phyloP scores from a whole-genome alignment of 35 echinoderm and acorn worm species.

The Apostichopus parvimensis region DNA sequence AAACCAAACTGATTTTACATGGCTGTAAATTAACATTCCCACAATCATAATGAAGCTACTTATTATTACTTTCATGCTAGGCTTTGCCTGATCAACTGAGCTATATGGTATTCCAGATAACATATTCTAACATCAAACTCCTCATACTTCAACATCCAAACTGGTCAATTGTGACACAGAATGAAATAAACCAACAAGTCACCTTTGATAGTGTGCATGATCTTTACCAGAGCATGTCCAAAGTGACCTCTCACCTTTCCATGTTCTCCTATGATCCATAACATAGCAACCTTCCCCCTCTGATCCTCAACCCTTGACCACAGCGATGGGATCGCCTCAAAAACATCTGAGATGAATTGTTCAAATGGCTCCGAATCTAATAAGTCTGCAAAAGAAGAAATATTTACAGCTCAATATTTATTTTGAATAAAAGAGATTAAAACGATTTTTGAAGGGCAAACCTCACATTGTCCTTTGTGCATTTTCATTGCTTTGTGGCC shows the following conservation, averaged over 20 bases:
- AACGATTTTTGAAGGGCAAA: not conserved
- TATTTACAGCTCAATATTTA: not conserved
- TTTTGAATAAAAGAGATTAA: not conserved
- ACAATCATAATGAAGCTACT: too few species aligned
- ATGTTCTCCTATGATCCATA: conserved; percentile 81
- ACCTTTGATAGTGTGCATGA: too few species aligned
- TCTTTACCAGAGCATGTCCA: too few species aligned
- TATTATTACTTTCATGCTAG: too few species aligned
- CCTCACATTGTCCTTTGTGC: not conserved
- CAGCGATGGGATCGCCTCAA: conserved; percentile 26
- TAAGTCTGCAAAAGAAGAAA: conserved; percentile 20
- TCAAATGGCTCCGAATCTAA: conserved; percentile 37
- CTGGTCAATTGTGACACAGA: too few species aligned
- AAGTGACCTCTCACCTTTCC: conserved; percentile 34
- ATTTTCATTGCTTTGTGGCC: not conserved
- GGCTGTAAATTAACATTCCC: too few species aligned
- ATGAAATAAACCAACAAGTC: too few species aligned
- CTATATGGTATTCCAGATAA: too few species aligned
- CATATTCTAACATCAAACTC: too few species aligned
- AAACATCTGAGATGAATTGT: not conserved
- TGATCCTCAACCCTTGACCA: conserved; percentile 46
- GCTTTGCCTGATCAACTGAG: too few species aligned
- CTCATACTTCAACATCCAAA: too few species aligned
- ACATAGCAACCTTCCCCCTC: conserved; percentile 66
- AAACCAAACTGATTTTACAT: too few species aligned